Percentiles rank a stretch among this genome's conserved stretches.
These are phyloP conservation scores for Catharus bicknelli DNA, from an alignment of 2,113 vertebrate genomes.

Conservation along the genomic window DNA sequence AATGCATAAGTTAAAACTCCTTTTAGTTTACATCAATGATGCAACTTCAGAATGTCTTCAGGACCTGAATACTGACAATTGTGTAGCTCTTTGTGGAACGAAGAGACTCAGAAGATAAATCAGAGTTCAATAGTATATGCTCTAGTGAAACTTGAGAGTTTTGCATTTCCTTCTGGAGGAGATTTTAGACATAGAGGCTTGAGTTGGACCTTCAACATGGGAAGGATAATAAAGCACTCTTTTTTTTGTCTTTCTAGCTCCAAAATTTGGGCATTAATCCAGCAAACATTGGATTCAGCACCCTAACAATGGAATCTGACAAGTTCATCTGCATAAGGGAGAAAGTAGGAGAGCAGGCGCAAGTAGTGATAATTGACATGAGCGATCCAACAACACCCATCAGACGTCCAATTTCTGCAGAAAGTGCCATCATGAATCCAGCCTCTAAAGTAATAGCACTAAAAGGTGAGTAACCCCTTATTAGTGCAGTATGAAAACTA, in stretches of 20 bases:
- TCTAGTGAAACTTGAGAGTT: background rate
- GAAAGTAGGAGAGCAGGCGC: slow-evolving; percentile 90
- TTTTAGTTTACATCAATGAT: background rate
- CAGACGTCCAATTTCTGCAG: slow-evolving; percentile 89
- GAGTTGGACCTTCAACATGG: background rate
- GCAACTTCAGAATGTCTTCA: background rate
- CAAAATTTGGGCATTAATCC: slow-evolving; percentile 92
- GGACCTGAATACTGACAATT: background rate
- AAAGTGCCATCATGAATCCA: slow-evolving; percentile 93
- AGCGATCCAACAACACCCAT: slow-evolving; percentile 84
- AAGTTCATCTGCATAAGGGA: slow-evolving; percentile 92
- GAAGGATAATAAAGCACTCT: background rate
- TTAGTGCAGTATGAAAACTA: background rate
- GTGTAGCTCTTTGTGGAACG: background rate
- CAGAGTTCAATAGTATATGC: rapidly evolving
- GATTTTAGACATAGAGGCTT: background rate
- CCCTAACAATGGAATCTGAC: slow-evolving; percentile 94
- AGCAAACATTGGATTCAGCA: slow-evolving; percentile 90
- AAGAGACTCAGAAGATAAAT: background rate
- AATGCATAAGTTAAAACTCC: background rate
- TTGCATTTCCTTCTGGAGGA: background rate
- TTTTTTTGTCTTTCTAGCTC: slow-evolving; percentile 73
- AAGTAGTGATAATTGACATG: slow-evolving; percentile 90
- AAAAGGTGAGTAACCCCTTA: slow-evolving; percentile 79
- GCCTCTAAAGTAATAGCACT: slow-evolving; percentile 91